Conservation (phyloP, 2,113 vertebrate species). For the Corythornis cristatus region DNA sequence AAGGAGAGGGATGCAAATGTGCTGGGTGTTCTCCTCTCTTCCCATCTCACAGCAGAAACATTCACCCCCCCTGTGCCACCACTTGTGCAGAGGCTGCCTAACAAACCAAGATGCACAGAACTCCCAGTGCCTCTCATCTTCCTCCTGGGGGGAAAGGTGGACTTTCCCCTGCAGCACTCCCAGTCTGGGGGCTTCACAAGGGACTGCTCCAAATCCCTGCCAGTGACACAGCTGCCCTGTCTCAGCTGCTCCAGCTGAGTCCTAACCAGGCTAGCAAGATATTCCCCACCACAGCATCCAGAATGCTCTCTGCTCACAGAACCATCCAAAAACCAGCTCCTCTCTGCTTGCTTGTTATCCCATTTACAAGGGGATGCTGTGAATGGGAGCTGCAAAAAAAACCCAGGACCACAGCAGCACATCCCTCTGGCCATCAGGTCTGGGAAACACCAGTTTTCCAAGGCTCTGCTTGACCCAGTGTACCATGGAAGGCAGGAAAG, state of each 20-base stretch:
- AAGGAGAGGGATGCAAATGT: neutral
- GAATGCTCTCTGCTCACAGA: neutral
- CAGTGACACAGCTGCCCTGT: neutral
- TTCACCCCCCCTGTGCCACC: neutral
- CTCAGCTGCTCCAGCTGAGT: neutral
- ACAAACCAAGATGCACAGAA: rapidly evolving
- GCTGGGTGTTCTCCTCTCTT: neutral
- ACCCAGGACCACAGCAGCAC: neutral
- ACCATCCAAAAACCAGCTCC: neutral
- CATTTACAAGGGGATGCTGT: neutral
- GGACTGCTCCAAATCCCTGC: neutral
- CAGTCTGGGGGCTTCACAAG: neutral
- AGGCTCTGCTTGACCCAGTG: neutral
- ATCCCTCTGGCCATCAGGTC: neutral
- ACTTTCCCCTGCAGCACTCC: rapidly evolving
- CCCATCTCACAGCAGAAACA: neutral
- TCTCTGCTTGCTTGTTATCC: neutral
- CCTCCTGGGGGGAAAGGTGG: neutral
- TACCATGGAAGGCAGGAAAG: neutral
- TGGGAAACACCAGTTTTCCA: neutral
- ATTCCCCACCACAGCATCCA: rapidly evolving
- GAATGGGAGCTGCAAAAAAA: neutral
- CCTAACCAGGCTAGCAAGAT: neutral
- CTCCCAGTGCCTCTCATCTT: neutral
- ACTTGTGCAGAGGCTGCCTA: neutral